Evolutionary conservation across 1,140 invertebrate species (phyloP).

Genomic region (Drosophila hydei): DNA sequence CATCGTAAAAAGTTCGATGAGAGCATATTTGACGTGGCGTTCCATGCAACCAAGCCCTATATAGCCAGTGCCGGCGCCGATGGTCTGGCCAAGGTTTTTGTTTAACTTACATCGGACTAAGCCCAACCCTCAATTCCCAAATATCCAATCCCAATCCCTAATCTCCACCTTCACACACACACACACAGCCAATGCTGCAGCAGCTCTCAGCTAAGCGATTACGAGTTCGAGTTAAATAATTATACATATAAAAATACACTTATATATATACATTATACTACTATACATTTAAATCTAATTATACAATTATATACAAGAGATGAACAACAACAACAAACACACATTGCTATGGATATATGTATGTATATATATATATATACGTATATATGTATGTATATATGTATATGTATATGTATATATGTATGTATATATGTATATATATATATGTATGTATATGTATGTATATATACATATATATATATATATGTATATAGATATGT

Average conservation of each 20-base stretch:
- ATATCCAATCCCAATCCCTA: not conserved
- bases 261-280: conserved; percentile 45
- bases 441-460: conserved; percentile 15
- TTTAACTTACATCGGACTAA: conserved; percentile 84
- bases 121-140: not conserved
- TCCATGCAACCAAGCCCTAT: conserved; percentile 98
- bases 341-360: conserved; percentile 10
- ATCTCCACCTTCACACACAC: not conserved
- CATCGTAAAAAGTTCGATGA: conserved; percentile 99
- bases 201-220: conserved; percentile 64
- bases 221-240: conserved; percentile 80
- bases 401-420: conserved; percentile 6
- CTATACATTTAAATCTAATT: conserved; percentile 76
- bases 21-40: conserved; percentile 99
- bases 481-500: conserved; percentile 10
- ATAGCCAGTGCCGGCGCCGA: conserved; percentile 99
- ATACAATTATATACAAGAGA: conserved; percentile 55
- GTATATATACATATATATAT: conserved; percentile 14
- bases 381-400: not conserved
- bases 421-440: conserved; percentile 16
- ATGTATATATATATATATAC: conserved; percentile 5
- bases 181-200: conserved; percentile 25
- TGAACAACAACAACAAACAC: conserved; percentile 54
- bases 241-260: conserved; percentile 62
- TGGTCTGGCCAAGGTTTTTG: conserved; percentile 98